Evolutionary conservation across 1,140 invertebrate species (phyloP), one percentile per base, ranked within the genome.

Genomic region (Thaumetopoea pityocampa): DNA sequence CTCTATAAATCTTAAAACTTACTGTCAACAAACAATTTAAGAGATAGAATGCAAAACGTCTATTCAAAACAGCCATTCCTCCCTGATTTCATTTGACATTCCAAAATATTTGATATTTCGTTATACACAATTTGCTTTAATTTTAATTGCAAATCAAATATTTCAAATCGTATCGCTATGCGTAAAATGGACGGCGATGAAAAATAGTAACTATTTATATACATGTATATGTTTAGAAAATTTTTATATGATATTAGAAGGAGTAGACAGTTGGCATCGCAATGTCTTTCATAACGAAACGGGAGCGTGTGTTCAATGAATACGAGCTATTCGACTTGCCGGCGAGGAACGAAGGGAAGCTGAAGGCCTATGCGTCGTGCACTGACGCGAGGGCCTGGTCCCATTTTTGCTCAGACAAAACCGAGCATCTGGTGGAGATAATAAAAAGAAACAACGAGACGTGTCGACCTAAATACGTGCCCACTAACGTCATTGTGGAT

Each of bases 201-300:
- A 56, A 67, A 59, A 24, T 65, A 67, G 32, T 26, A 27, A 40
- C 26, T 57, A 19, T 30, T 36, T 44, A 42, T 30, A 53, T 59
- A 48, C 51, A 56, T 47, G 51, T 48, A 38, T 33, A 30, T 66
- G 52, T 62, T 61, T 60, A 56, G 41, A 56, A 51, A 68, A 65
- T 55, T 60, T 41, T 34, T 51, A 32, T 42, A 61, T 18, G 40
- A 61, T 46, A 32, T 10, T 59, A 53, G 49, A 46, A 52, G 35
- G 36, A 56, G 40, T 40, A 44, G 29, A 41, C 20, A 50, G 41
- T 61, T 51, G 16, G 43, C 18, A 44, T 36, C 50, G 48, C 22
- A 11, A 83, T 81, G 77, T 82, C 81, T 42, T 85, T 83, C 53
- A 74, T 85, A 66, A 77, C 74, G 11, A 83, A 83, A 64, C 56